These are phyloP conservation scores for Protodeltote pygarga DNA, from an alignment of 2,888 invertebrate species.

Conservation along the genomic window DNA sequence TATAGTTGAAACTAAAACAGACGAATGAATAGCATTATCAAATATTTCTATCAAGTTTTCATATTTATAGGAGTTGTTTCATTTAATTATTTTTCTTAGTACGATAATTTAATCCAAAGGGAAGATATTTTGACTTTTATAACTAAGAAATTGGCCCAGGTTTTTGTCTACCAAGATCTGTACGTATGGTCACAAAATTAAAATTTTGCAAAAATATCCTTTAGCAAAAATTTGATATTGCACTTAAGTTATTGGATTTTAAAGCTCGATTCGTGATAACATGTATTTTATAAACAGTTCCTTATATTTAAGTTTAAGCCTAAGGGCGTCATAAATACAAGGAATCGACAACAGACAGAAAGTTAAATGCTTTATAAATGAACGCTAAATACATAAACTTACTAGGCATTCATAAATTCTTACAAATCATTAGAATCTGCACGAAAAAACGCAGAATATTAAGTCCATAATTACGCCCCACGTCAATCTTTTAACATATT, in stretches of 20 bases:
- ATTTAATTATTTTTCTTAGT: slow-evolving; percentile 22
- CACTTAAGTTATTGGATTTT: slow-evolving; percentile 48
- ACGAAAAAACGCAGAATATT: slow-evolving; percentile 19
- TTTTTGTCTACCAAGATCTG: slow-evolving; percentile 27
- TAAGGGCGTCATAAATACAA: slow-evolving; percentile 21
- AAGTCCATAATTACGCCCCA: slow-evolving; percentile 33
- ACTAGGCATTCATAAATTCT: slow-evolving; percentile 28
- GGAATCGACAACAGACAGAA: slow-evolving; percentile 8
- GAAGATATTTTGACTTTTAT: slow-evolving; percentile 26
- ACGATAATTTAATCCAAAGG: slow-evolving; percentile 29
- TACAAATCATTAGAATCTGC: slow-evolving; percentile 3
- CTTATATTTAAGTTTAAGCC: slow-evolving; percentile 31
- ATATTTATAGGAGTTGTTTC: slow-evolving; percentile 13
- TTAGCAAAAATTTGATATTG: slow-evolving; percentile 45
- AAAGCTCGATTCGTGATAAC: slow-evolving; percentile 54
- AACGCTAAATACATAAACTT: slow-evolving; percentile 13
- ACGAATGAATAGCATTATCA: not conserved
- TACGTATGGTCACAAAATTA: slow-evolving; percentile 21
- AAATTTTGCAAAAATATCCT: slow-evolving; percentile 37
- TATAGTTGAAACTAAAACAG: not conserved
- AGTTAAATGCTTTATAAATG: slow-evolving; percentile 31
- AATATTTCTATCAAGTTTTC: not conserved
- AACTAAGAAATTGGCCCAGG: slow-evolving; percentile 44
- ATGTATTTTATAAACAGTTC: slow-evolving; percentile 34
- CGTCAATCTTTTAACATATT: slow-evolving; percentile 29